A percentile compares a stretch with the other conserved stretches of the same genome.
phyloP scores from a whole-genome alignment of 2,797 vertebrate species.

The Galaxias olidus region DNA sequence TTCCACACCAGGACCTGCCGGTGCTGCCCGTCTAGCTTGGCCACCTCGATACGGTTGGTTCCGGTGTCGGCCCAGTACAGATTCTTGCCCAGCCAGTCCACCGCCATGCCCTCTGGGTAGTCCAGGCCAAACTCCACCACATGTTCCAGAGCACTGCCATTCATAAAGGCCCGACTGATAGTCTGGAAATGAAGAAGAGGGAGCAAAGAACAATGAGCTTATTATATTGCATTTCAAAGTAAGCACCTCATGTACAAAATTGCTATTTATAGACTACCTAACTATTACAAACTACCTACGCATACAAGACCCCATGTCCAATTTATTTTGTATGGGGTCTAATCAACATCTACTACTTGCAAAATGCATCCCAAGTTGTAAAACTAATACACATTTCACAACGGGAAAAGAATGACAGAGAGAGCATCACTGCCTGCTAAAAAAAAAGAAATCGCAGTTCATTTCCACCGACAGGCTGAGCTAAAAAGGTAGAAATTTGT shows the following conservation, averaged over 20 bases:
- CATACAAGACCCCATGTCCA: too few species aligned
- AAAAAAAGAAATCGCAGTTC: conserved; percentile 5
- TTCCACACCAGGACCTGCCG: conserved; percentile 97
- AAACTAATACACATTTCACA: too few species aligned
- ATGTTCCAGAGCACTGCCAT: conserved; percentile 92
- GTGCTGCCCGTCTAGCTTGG: conserved; percentile 94
- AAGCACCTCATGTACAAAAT: too few species aligned
- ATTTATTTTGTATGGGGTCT: too few species aligned
- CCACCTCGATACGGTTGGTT: conserved; percentile 96
- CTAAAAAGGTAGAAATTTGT: conserved; percentile 11
- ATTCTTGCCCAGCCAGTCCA: conserved; percentile 98
- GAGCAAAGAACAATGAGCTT: neutral
- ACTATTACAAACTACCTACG: too few species aligned
- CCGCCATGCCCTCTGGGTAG: conserved; percentile 97
- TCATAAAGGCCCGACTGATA: conserved; percentile 97
- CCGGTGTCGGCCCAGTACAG: conserved; percentile 98
- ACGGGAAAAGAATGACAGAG: neutral
- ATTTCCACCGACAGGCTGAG: conserved; percentile 2
- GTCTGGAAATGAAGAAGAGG: conserved; percentile 72
- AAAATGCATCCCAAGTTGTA: too few species aligned
- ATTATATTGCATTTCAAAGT: neutral
- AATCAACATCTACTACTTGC: too few species aligned
- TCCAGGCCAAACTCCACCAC: conserved; percentile 96
- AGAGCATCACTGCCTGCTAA: neutral
- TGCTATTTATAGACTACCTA: too few species aligned